Conservation (phyloP, 1,140 invertebrate genomes). For the Notospermus geniculatus region DNA sequence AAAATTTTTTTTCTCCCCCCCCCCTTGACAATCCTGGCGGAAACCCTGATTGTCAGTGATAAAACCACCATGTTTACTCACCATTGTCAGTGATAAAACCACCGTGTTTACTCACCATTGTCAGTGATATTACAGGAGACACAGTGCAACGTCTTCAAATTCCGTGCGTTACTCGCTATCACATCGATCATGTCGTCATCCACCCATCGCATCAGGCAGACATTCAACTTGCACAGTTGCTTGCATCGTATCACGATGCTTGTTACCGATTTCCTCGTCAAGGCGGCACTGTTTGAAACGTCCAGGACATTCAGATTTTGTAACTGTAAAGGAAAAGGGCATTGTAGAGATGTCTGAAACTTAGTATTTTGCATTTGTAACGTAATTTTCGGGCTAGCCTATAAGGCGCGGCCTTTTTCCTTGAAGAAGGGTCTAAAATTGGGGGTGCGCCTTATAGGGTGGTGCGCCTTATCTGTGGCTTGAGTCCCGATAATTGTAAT, state of each 20-base stretch:
- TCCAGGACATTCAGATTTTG: constrained; percentile 32
- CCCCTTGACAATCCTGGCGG: no score
- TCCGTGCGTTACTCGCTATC: constrained; percentile 23
- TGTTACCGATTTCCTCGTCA: constrained; percentile 28
- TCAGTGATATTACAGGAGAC: constrained; percentile 41
- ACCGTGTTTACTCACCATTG: constrained; percentile 31
- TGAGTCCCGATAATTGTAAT: no score
- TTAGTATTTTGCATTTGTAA: no score
- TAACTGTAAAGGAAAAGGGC: constrained; percentile 30
- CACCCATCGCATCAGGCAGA: constrained; percentile 36
- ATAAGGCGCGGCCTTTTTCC: no score
- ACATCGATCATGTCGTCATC: constrained; percentile 32
- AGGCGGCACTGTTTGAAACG: constrained; percentile 31
- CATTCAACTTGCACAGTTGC: constrained; percentile 33
- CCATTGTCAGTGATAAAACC: no score
- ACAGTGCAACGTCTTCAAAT: constrained; percentile 32
- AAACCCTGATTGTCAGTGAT: no score
- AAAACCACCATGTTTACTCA: no score
- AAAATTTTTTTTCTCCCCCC: neutral
- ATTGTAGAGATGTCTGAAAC: neutral
- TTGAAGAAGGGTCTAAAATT: no score
- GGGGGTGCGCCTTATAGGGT: no score
- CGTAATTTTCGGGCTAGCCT: no score
- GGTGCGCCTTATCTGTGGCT: no score
- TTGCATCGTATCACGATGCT: constrained; percentile 28